A percentile compares a stretch with the other conserved stretches of the same genome.
phyloP scores from a whole-genome alignment of 2,797 vertebrate genomes.

The Gadopsis marmoratus region DNA sequence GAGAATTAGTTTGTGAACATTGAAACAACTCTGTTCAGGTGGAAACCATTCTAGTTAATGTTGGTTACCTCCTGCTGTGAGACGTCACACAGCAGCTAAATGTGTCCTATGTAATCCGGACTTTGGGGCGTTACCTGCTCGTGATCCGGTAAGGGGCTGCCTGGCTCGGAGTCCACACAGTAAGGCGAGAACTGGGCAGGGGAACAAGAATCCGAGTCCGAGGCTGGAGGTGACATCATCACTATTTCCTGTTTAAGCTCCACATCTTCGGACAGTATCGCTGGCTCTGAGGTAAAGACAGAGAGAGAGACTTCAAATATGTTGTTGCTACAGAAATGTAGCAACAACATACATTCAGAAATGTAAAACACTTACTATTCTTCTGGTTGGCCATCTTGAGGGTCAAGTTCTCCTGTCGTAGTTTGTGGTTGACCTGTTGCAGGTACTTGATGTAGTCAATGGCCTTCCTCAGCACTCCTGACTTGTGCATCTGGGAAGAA shows the following conservation, averaged over 20 bases:
- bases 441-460: conserved; percentile 99
- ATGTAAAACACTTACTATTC: conserved; percentile 88
- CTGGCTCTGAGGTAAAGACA: conserved; percentile 82
- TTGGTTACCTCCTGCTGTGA: not conserved
- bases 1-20: too few species aligned
- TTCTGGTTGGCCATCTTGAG: conserved; percentile 96
- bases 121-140: conserved; percentile 76
- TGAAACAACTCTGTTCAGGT: not conserved
- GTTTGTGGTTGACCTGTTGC: conserved; percentile 96
- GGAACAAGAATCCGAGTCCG: conserved; percentile 93
- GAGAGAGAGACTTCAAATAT: not conserved
- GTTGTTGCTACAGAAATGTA: too few species aligned
- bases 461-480: conserved; percentile 95
- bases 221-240: conserved; percentile 96
- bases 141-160: conserved; percentile 92
- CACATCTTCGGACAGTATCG: conserved; percentile 90
- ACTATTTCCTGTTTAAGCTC: conserved; percentile 94
- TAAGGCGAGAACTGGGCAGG: conserved; percentile 94
- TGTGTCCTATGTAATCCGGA: not conserved
- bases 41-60: not conserved
- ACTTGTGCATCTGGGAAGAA: conserved; percentile 94
- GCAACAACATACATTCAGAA: too few species aligned
- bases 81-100: not conserved
- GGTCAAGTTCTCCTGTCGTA: conserved; percentile 96
- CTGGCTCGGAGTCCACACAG: conserved; percentile 96